These are phyloP conservation scores for Vulpes lagopus DNA, from an alignment of 2,113 vertebrate genomes.

Conservation along the genomic window DNA sequence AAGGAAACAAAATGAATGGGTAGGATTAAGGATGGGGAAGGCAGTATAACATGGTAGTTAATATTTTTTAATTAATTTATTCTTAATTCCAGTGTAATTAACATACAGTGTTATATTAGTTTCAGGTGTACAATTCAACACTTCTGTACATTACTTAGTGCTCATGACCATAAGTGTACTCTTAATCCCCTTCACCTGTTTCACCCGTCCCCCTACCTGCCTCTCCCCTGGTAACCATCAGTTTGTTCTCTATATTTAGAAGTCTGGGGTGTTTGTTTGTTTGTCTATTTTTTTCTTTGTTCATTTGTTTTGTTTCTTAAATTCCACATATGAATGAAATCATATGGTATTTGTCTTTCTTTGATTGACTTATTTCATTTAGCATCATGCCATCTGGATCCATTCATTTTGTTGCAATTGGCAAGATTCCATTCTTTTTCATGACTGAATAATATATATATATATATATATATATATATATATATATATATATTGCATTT, in stretches of 20 bases:
- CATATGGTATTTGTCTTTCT: neutral
- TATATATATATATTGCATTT: neutral
- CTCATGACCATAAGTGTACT: neutral
- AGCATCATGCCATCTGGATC: neutral
- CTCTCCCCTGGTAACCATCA: neutral
- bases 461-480: neutral
- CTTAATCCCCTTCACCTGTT: neutral
- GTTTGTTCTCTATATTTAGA: neutral
- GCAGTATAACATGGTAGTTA: neutral
- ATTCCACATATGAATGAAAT: neutral
- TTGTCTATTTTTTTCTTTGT: neutral
- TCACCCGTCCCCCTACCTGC: neutral
- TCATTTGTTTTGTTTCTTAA: neutral
- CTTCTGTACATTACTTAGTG: neutral
- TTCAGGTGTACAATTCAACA: neutral
- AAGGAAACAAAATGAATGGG: neutral
- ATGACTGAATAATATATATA: neutral
- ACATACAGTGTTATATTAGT: neutral
- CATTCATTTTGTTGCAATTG: neutral
- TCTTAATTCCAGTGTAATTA: neutral
- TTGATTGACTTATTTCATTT: neutral
- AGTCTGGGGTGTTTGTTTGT: neutral
- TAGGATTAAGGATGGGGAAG: neutral
- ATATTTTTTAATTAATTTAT: neutral
- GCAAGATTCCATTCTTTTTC: neutral